Base-by-base conservation (phyloP, 2,797 vertebrate species). In the Novumbra hubbsi region DNA sequence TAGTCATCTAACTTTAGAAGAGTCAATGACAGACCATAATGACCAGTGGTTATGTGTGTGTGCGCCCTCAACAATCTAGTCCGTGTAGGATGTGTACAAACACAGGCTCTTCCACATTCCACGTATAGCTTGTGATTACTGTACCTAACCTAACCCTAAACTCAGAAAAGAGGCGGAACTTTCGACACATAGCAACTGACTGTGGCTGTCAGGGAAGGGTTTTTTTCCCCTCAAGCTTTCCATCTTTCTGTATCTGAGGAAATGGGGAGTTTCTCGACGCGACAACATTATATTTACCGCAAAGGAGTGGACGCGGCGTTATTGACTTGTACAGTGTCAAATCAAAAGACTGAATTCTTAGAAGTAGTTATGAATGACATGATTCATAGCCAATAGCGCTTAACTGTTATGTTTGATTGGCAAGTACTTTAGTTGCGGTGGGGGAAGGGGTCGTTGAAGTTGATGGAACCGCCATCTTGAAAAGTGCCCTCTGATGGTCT, bases 391-490 rank as follows among this genome's bases (percentile, higher is more conserved):
- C 92, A 93, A 93, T 94, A 15, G 83, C 0, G 4, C 64, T 2
- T 2, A 34, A 27, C 69, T 3, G 3, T 6, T 12, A 11, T 0
- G 67, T 81, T 85, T 90, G 90, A 92, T 76, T 82, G 91, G 88
- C 91, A 88, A 5, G 19, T 74, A 19, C 57, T 76, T 85, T 81
- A 77, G 78, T 80, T 84, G 82, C 78, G 78, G 88, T 92, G 91
- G 91, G 91, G 92, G 92, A 91, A 90, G 93, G 92, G 92, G 88
- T 88, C 70, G 90, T 75, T 85, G 87, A 91, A 92, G 91, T 92
- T 93, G 90, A 92, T 85, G 88, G 87, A 87, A 87, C 91, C 93
- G 92, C 93, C 94, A 94, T 94, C 93, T 94, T 94, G 94, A 88
- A 94, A 93, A 93, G 90, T 92, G 85, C 81, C 77, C 86, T 89